Evolutionary conservation across 2,797 vertebrate genomes (phyloP).

Genomic region (Lacerta bilineata): DNA sequence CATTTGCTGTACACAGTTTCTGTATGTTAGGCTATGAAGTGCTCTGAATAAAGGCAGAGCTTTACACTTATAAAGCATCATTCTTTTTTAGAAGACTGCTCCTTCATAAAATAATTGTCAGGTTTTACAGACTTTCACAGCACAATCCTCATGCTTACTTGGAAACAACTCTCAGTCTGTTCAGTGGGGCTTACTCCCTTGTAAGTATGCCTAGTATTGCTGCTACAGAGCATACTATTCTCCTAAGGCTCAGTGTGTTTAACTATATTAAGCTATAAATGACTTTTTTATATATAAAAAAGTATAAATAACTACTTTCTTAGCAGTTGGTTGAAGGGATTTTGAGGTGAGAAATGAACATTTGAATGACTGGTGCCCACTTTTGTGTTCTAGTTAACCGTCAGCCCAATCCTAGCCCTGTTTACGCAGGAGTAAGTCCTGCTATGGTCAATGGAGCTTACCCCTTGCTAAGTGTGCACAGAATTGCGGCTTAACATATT

Average conservation of each 20-base stretch:
- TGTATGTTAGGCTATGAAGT: constrained; percentile 21
- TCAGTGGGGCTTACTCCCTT: neutral
- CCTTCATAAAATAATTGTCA: neutral
- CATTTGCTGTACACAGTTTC: constrained; percentile 45
- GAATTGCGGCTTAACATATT: neutral
- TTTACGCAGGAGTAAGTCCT: neutral
- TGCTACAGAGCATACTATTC: neutral
- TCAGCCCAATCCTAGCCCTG: neutral
- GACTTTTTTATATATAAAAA: neutral
- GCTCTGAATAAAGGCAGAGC: constrained; percentile 6
- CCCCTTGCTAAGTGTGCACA: neutral
- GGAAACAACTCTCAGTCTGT: neutral
- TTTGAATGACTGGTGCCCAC: neutral
- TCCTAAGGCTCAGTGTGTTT: neutral
- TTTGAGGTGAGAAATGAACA: neutral
- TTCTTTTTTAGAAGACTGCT: constrained; percentile 31
- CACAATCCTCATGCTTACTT: neutral
- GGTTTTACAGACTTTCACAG: constrained; percentile 31
- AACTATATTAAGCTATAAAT: neutral
- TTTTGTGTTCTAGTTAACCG: constrained; percentile 15
- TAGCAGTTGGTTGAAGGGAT: constrained; percentile 23
- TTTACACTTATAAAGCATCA: constrained; percentile 24
- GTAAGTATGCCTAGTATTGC: neutral
- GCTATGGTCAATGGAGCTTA: neutral
- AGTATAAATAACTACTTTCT: constrained; percentile 9